Evolutionary conservation across 2,113 vertebrate genomes (phyloP), one percentile per base, ranked within the genome.

Genomic region (Pterophyllum scalare): DNA sequence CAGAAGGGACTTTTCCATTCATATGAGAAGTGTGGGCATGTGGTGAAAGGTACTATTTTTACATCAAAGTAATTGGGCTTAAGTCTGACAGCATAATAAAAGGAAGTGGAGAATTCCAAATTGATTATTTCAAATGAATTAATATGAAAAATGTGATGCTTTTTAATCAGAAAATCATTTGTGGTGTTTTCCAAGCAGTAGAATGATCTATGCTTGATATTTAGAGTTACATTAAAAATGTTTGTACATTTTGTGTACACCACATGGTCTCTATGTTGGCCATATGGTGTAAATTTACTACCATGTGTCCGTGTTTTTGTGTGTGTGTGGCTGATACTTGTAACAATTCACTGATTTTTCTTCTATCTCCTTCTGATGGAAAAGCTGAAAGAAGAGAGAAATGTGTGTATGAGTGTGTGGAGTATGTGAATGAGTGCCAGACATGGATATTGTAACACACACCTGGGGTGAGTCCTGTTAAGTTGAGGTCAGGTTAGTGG

Each of bases 391-490:
- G 67, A 72, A 72, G 46, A 57, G 52, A 35, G 20, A 77, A 35
- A 17, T 20, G 59, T 77, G 38, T n/a, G 81, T 77, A 35, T 46
- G 24, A 38, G 80, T 65, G 67, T 67, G 78, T 72, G 58, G 24
- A 38, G 80, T 65, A 61, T 67, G 78, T 72, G 58, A 59, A 72
- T 87, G 90, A 87, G 77, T 85, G 57, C 58, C 85, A 90, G 91
- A 80, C 87, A 90, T 91, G 58, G 92, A 94, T 93, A 91, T 89
- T 80, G 93, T 93, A 93, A 94, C 75, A n/a, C 80, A 91, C 85
- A 90, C 93, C 90, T 49, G 65, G 58, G 67, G 74, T 61, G 84
- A 85, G 84, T 80, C 57, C 52, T 28, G 58, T 72, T 52, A 58
- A 83, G 76, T 46, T 75, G 57, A 83, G 89, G 84, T 91, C 83